A percentile compares a stretch with the other conserved stretches of the same genome.
Conservation (phyloP, 2,888 invertebrate genomes). For the Odontothrips loti region DNA sequence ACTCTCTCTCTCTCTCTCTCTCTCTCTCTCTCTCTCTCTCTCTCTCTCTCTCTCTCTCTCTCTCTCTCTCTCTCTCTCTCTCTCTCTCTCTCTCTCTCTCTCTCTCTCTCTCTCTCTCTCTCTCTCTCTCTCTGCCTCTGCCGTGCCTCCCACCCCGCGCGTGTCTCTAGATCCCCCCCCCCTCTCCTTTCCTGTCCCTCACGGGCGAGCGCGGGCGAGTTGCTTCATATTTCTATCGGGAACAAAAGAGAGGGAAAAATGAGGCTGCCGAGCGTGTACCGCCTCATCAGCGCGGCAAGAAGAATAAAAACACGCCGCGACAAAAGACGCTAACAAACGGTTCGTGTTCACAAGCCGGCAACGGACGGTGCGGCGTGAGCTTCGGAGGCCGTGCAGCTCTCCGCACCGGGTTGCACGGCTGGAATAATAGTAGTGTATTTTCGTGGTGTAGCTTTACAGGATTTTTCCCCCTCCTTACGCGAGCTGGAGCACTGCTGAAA, state of each 20-base stretch:
- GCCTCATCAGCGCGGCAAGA: neutral
- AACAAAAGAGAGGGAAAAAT: neutral
- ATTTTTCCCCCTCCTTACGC: too few relatives aligned
- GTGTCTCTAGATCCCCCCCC: too few relatives aligned
- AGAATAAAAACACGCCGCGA: neutral
- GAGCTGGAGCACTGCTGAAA: too few relatives aligned
- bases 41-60: too few relatives aligned
- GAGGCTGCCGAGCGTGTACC: neutral
- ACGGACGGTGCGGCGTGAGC: neutral
- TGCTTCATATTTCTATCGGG: neutral
- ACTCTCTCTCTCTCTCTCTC: too few relatives aligned
- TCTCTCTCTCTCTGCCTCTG: neutral
- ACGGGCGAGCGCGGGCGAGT: neutral
- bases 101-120: constrained; percentile 17
- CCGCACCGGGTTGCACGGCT: too few relatives aligned
- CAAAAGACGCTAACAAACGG: neutral
- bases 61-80: too few relatives aligned
- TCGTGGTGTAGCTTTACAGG: too few relatives aligned
- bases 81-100: neutral
- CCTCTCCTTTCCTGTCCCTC: too few relatives aligned
- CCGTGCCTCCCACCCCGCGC: neutral
- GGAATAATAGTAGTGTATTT: too few relatives aligned
- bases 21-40: too few relatives aligned
- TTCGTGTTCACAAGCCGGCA: neutral
- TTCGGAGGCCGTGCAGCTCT: too few relatives aligned